A percentile compares a stretch with the other conserved stretches of the same genome.
Conservation (phyloP, 2,797 vertebrate species). For the Sebastes kiyomatsui region DNA sequence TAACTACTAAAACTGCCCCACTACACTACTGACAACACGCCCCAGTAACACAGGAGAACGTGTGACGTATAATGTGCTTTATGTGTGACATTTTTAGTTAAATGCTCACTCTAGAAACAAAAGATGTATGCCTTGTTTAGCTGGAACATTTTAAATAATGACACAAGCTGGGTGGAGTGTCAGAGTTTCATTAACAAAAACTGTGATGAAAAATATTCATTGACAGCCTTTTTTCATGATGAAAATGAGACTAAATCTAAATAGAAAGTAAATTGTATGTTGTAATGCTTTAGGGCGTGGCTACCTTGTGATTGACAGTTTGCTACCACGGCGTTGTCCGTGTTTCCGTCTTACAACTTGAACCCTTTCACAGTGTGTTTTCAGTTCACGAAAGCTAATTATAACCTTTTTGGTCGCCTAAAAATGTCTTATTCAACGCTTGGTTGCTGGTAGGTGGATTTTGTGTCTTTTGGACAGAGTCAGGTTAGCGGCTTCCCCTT, state of each 20-base stretch:
- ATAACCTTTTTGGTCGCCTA: too few relatives aligned
- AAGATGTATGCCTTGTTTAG: background rate
- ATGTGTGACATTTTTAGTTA: background rate
- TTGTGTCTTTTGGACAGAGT: background rate
- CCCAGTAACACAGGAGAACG: background rate
- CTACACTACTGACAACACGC: slow-evolving; percentile 38
- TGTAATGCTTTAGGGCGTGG: too few relatives aligned
- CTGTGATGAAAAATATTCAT: background rate
- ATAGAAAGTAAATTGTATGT: background rate
- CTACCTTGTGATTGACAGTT: too few relatives aligned
- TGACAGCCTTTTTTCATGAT: background rate
- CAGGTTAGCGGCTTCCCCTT: background rate
- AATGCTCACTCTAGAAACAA: background rate
- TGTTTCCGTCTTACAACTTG: too few relatives aligned
- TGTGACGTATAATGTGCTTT: background rate
- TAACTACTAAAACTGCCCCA: slow-evolving; percentile 56
- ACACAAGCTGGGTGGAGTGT: background rate
- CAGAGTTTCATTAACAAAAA: background rate
- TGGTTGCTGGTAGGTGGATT: background rate
- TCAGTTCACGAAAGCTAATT: too few relatives aligned
- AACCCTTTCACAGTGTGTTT: too few relatives aligned
- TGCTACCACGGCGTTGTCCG: too few relatives aligned
- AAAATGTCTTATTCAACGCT: fast-evolving
- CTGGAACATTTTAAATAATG: background rate
- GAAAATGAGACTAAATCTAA: background rate